phyloP scores from a whole-genome alignment of 1,140 invertebrate species.

The Lethocerus indicus region DNA sequence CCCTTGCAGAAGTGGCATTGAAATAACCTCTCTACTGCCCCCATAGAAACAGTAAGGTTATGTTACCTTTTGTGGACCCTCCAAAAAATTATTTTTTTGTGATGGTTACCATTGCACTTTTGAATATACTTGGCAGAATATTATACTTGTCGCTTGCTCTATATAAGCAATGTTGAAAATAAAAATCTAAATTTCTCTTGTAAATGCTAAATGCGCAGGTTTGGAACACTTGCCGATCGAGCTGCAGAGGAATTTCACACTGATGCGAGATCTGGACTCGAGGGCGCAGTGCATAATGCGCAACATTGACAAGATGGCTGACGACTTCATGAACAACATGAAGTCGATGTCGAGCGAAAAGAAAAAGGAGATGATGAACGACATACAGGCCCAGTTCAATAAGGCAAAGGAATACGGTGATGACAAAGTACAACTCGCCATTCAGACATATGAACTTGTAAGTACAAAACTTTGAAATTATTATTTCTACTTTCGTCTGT shows the following conservation, averaged over 20 bases:
- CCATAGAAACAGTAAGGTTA: no score
- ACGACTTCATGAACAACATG: slow-evolving; percentile 59
- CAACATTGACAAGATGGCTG: slow-evolving; percentile 74
- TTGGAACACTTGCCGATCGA: slow-evolving; percentile 87
- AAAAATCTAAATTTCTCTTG: no score
- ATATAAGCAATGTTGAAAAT: no score
- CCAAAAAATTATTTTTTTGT: no score
- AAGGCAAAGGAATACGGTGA: slow-evolving; percentile 89
- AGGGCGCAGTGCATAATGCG: slow-evolving; percentile 77
- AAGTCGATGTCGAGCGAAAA: slow-evolving; percentile 48
- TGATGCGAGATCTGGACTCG: slow-evolving; percentile 89
- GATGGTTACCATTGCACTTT: no score
- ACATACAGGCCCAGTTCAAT: slow-evolving; percentile 73
- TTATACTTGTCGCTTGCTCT: no score
- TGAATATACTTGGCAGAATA: no score
- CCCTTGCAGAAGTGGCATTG: no score
- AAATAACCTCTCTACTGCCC: no score
- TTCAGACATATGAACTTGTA: slow-evolving; percentile 93
- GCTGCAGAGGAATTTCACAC: slow-evolving; percentile 84
- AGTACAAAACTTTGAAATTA: slow-evolving; percentile 5
- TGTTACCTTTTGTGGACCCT: no score
- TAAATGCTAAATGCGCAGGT: no score
- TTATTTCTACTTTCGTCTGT: neutral
- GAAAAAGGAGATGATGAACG: slow-evolving; percentile 58
- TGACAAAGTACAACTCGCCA: slow-evolving; percentile 92